These are phyloP conservation scores for Aspidapion aeneum DNA, from an alignment of 2,888 invertebrate genomes.

Conservation along the genomic window DNA sequence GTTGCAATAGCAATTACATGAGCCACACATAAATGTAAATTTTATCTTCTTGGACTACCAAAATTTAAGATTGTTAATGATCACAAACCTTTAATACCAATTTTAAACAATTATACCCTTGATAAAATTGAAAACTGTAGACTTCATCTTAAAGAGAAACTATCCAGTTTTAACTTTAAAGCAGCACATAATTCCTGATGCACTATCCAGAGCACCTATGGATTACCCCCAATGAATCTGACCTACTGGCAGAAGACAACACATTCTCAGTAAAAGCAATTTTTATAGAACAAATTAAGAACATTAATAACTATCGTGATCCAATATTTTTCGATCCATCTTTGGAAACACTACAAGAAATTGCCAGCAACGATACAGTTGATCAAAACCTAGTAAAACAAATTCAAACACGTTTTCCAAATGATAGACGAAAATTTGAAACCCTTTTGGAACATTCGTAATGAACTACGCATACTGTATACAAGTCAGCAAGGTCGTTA, in stretches of 20 bases:
- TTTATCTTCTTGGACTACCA: no score
- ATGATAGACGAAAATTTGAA: neutral
- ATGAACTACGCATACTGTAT: neutral
- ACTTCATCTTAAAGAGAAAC: no score
- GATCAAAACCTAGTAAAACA: slow-evolving; percentile 2
- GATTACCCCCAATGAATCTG: neutral
- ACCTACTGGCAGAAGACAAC: neutral
- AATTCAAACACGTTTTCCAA: neutral
- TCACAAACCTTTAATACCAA: no score
- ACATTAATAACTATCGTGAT: neutral
- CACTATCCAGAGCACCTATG: no score
- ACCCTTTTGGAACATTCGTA: neutral
- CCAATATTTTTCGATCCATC: neutral
- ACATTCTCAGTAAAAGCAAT: neutral
- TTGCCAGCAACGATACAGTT: neutral
- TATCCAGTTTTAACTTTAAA: no score
- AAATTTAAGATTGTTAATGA: no score
- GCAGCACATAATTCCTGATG: no score
- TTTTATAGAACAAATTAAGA: neutral
- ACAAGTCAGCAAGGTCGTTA: no score
- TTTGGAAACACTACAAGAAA: neutral
- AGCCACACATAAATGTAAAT: no score
- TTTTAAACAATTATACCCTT: no score
- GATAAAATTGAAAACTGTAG: no score
- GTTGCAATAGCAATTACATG: no score